phyloP scores from a whole-genome alignment of 2,113 vertebrate species.

The Ranitomeya imitator region DNA sequence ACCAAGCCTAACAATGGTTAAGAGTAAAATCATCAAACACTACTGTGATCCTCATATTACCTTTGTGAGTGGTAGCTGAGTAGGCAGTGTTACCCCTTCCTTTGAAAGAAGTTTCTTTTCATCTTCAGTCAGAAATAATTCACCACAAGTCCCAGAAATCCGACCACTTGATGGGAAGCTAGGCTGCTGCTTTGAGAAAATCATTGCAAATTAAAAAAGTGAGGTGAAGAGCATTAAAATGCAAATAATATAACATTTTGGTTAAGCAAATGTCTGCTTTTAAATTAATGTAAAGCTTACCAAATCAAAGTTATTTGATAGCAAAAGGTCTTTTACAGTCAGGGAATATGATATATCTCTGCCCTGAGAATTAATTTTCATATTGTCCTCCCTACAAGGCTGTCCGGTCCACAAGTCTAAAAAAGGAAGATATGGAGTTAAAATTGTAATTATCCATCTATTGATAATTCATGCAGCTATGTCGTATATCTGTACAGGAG shows the following conservation, averaged over 20 bases:
- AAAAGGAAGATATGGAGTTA: background rate
- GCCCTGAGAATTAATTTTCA: constrained; percentile 56
- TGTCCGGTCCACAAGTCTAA: constrained; percentile 76
- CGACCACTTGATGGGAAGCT: constrained; percentile 59
- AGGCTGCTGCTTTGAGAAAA: constrained; percentile 62
- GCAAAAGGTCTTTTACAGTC: constrained; percentile 88
- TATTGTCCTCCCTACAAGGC: constrained; percentile 66
- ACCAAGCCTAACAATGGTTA: no score
- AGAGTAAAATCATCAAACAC: background rate
- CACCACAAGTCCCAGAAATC: constrained; percentile 71
- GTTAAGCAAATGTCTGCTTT: background rate
- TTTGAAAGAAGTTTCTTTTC: constrained; percentile 93
- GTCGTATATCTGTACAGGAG: no score
- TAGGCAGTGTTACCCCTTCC: constrained; percentile 85
- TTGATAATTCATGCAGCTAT: no score
- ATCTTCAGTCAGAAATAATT: constrained; percentile 87
- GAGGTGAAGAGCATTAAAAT: background rate
- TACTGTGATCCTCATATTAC: constrained; percentile 63
- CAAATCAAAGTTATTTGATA: constrained; percentile 74
- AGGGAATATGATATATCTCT: constrained; percentile 64
- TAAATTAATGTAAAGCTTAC: constrained; percentile 68
- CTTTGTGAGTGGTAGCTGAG: constrained; percentile 91
- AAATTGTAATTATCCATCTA: background rate
- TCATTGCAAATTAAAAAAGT: background rate
- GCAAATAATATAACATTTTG: background rate